Base-by-base conservation (phyloP, 2,797 vertebrate genomes). In the Enteromius anoplus region DNA sequence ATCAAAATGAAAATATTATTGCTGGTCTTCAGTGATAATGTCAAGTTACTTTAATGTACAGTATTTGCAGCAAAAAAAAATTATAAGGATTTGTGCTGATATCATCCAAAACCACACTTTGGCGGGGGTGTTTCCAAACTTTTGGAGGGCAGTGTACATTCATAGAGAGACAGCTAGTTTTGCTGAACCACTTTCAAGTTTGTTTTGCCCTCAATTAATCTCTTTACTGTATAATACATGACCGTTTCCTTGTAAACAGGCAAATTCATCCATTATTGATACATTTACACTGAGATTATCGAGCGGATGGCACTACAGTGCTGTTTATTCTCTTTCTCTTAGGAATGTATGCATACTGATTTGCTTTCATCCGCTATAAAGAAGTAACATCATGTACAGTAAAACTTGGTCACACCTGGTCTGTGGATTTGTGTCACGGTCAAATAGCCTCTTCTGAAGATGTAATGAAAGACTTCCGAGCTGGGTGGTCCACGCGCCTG, bases 231-330 rank as follows among this genome's bases (percentile, higher is more conserved):
- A 65, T 78, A 70, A 53, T 78, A 45, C 76, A 55, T 58, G 42
- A 79, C 69, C 5, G 49, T 83, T 82, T 79, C 81, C 81, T 53
- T 80, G 32, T 79, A 64, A 85, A 85, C 84, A 79, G 84, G 62
- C 81, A 83, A 86, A 83, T 86, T 70, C 81, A 83, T 84, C 60
- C 26, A 80, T 80, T 66, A 75, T 84, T 47, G 47, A 80, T 84
- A 62, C 37, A 80, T 80, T 80, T 60, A 73, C 60, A 42, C 58
- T 75, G 19, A 21, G 29, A 45, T 84, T 75, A 75, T 79, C 9
- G 5, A 29, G 76, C 75, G 82, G 82, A 82, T 78, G 75, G 58
- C 70, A 47, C n/a, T n/a, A 62, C 58, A 21, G 55, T 82, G 73
- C 68, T 64, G 32, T 75, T 53, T 81, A 75, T 65, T 75, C 26